These are phyloP conservation scores for Australoheros facetus DNA, from an alignment of 2,797 vertebrate genomes.

Conservation along the genomic window DNA sequence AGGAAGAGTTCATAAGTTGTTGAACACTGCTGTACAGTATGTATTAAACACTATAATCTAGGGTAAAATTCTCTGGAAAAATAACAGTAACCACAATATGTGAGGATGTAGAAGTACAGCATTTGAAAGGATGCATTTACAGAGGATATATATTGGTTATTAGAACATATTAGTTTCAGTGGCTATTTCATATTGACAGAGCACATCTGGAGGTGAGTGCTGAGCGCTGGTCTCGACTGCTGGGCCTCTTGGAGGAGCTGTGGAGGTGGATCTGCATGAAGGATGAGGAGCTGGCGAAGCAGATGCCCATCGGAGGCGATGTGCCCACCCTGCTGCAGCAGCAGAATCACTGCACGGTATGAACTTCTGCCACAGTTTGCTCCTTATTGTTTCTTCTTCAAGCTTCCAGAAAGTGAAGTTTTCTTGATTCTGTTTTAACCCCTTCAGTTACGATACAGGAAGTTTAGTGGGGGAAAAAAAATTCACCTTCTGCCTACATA, in stretches of 20 bases:
- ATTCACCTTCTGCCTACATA: too few species aligned
- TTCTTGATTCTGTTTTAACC: neutral
- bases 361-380: constrained; percentile 30
- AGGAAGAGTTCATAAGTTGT: neutral
- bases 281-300: constrained; percentile 93
- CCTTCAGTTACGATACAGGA: too few species aligned
- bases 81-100: neutral
- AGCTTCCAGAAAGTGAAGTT: neutral
- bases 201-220: constrained; percentile 95
- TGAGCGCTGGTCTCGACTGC: constrained; percentile 92
- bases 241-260: constrained; percentile 91
- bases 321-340: constrained; percentile 93
- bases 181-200: constrained; percentile 70
- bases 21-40: neutral
- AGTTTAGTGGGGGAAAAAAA: too few species aligned
- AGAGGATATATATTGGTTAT: neutral
- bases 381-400: neutral
- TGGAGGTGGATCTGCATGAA: constrained; percentile 93
- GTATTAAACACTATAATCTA: neutral
- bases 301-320: constrained; percentile 96
- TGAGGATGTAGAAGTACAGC: neutral
- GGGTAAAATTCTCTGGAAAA: neutral
- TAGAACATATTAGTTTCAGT: neutral
- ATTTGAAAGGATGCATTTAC: neutral
- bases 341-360: constrained; percentile 87